A percentile compares a stretch with the other conserved stretches of the same genome.
Evolutionary conservation across 2,888 invertebrate genomes (phyloP).

Genomic region (Tiliacea citrago): DNA sequence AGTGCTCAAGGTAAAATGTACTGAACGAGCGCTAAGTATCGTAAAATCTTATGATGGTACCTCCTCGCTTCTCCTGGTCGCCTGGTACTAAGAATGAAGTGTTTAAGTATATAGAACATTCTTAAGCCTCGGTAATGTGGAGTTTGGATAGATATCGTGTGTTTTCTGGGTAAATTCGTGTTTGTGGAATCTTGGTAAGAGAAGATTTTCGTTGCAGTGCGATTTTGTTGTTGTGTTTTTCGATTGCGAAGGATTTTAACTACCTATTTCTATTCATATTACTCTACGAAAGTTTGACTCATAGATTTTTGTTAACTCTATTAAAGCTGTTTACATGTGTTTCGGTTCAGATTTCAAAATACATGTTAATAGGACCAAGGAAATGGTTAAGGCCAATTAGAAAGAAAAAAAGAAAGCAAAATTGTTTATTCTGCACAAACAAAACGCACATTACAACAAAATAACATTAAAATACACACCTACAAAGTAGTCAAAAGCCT

Average conservation of each 20-base stretch:
- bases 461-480: too few relatives aligned
- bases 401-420: too few relatives aligned
- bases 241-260: not conserved
- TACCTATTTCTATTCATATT: not conserved
- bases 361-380: too few relatives aligned
- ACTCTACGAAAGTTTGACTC: not conserved
- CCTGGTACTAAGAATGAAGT: conserved; percentile 57
- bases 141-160: conserved; percentile 33
- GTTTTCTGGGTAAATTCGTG: conserved; percentile 38
- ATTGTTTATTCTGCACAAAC: too few relatives aligned
- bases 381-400: too few relatives aligned
- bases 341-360: too few relatives aligned
- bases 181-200: conserved; percentile 7
- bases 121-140: conserved; percentile 23
- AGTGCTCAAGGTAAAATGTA: conserved; percentile 75
- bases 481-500: too few relatives aligned
- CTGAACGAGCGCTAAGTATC: conserved; percentile 70
- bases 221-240: not conserved
- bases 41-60: conserved; percentile 82
- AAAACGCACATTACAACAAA: too few relatives aligned
- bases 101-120: conserved; percentile 32
- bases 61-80: conserved; percentile 69
- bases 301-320: too few relatives aligned
- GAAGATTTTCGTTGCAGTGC: not conserved
- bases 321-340: too few relatives aligned